These are phyloP conservation scores for Pristionchus exspectatus DNA, from an alignment of 2,888 invertebrate species.

Conservation along the genomic window DNA sequence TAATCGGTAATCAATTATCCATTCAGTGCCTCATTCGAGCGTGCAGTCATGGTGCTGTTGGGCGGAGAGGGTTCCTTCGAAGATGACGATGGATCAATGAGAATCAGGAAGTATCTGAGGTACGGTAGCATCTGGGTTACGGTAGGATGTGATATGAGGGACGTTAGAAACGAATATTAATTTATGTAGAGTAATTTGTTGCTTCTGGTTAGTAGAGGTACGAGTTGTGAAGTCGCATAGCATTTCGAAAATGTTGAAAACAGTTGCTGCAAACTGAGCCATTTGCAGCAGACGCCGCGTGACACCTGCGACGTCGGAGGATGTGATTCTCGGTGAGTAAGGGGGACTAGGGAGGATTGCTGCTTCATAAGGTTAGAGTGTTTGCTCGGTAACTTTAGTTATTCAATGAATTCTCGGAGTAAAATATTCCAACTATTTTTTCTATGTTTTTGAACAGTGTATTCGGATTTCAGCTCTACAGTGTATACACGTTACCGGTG, in stretches of 20 bases:
- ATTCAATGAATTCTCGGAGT: too few species aligned
- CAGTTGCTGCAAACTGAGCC: too few species aligned
- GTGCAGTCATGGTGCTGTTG: conserved; percentile 51
- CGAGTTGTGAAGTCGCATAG: too few species aligned
- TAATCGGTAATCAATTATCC: not conserved
- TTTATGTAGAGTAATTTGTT: not conserved
- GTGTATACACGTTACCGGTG: too few species aligned
- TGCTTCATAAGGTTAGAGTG: too few species aligned
- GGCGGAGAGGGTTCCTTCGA: conserved; percentile 30
- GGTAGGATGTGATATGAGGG: too few species aligned
- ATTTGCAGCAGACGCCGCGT: not conserved
- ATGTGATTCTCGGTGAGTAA: conserved; percentile 33
- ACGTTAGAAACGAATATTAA: not conserved
- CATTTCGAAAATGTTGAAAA: too few species aligned
- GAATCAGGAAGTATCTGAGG: conserved; percentile 38
- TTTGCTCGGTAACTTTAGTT: too few species aligned
- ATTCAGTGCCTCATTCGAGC: conserved; percentile 47
- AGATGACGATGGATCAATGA: conserved; percentile 40
- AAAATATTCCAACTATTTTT: too few species aligned
- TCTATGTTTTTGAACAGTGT: too few species aligned
- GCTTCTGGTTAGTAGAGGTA: too few species aligned
- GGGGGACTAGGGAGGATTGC: conserved; percentile 8
- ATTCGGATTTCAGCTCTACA: too few species aligned
- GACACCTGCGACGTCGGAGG: not conserved
- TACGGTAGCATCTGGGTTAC: not conserved